Percentiles rank a stretch among this genome's conserved stretches.
Evolutionary conservation across 1,140 invertebrate genomes (phyloP).

Genomic region (Brachionus rotundiformis): DNA sequence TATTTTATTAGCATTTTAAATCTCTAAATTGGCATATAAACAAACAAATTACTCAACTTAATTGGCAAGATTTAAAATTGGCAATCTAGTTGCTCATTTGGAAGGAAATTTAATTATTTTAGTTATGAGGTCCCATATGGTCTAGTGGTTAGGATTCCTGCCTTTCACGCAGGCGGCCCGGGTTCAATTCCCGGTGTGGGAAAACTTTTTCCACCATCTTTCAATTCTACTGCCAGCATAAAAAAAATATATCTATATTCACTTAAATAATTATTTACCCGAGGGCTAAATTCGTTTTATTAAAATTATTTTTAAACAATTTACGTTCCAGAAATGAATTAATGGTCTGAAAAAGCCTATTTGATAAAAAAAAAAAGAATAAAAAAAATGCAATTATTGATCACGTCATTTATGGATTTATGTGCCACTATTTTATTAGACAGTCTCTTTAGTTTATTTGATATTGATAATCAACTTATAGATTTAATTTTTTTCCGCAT

Average conservation of each 20-base stretch:
- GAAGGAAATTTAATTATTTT: too few species aligned
- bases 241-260: too few species aligned
- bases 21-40: too few species aligned
- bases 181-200: slow-evolving; percentile 40
- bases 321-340: background rate
- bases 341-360: background rate
- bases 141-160: slow-evolving; percentile 42
- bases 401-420: background rate
- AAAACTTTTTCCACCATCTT: background rate
- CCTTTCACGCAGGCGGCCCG: slow-evolving; percentile 41
- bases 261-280: background rate
- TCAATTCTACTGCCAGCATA: too few species aligned
- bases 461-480: background rate
- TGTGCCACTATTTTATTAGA: background rate
- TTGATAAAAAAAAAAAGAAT: background rate
- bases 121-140: background rate
- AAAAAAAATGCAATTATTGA: background rate
- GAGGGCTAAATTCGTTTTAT: background rate
- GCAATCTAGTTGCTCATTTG: too few species aligned
- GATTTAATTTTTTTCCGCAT: background rate
- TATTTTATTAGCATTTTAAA: too few species aligned
- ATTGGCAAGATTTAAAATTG: too few species aligned
- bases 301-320: background rate
- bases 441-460: background rate
- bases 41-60: too few species aligned